Evolutionary conservation across 2,113 vertebrate species (phyloP).

Genomic region (Tylochromis polylepis): DNA sequence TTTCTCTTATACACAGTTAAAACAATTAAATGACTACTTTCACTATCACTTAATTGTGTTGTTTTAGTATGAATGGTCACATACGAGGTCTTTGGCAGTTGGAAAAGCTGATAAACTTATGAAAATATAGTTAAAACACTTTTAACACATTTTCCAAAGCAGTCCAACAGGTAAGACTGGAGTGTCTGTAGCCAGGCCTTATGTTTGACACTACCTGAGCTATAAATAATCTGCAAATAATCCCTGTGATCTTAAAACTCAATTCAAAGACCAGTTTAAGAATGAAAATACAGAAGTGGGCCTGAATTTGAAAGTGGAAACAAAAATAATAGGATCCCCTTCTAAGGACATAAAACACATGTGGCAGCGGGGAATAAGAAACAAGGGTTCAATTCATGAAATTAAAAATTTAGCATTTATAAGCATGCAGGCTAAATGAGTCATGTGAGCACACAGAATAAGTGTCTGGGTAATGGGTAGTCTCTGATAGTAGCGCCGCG

Average conservation of each 20-base stretch:
- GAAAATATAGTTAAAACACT: background rate
- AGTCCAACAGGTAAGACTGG: background rate
- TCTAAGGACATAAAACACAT: background rate
- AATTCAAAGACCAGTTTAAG: background rate
- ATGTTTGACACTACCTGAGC: background rate
- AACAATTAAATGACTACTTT: background rate
- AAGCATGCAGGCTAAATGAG: background rate
- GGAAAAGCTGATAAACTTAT: rapidly evolving
- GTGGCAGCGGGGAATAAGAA: rapidly evolving
- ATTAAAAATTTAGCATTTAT: background rate
- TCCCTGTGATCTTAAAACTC: background rate
- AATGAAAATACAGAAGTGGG: background rate
- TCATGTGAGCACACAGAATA: background rate
- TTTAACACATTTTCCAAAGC: background rate
- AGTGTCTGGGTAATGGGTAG: background rate
- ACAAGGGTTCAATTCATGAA: background rate
- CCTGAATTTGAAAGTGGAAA: background rate
- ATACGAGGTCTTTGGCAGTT: background rate
- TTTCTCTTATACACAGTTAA: background rate
- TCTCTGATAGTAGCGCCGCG: background rate
- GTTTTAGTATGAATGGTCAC: background rate
- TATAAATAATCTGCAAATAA: background rate
- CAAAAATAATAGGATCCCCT: background rate
- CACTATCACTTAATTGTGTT: background rate
- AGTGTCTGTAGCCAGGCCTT: background rate